Conservation (phyloP, 2,113 vertebrate species). For the Brachyistius frenatus region DNA sequence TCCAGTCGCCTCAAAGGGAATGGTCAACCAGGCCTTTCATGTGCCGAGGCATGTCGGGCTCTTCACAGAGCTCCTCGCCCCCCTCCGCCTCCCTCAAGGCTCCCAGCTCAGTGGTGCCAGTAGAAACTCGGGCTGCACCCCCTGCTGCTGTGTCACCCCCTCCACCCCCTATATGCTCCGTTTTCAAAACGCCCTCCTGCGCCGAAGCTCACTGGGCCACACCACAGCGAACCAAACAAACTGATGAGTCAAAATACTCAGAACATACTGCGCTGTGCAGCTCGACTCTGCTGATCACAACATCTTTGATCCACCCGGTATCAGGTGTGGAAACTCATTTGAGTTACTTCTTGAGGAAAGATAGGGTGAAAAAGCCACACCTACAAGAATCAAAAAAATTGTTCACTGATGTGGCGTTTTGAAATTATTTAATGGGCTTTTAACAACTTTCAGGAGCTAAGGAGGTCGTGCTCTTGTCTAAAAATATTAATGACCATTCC, state of each 20-base stretch:
- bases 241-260: conserved; percentile 71
- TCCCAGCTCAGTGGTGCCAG: conserved; percentile 64
- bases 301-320: conserved; percentile 32
- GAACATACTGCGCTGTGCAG: conserved; percentile 49
- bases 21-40: conserved; percentile 82
- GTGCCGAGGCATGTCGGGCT: conserved; percentile 61
- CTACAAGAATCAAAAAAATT: conserved; percentile 22
- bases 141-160: conserved; percentile 74
- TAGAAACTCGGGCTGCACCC: conserved; percentile 66
- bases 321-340: conserved; percentile 42
- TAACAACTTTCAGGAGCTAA: conserved; percentile 4
- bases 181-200: conserved; percentile 62
- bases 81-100: conserved; percentile 50
- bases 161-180: conserved; percentile 31
- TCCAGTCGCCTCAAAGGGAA: conserved; percentile 83
- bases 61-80: conserved; percentile 49
- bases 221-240: conserved; percentile 67
- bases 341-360: conserved; percentile 22
- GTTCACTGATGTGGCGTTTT: conserved; percentile 33
- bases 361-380: conserved; percentile 20
- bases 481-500: conserved; percentile 6
- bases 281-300: conserved; percentile 37
- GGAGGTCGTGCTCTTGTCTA: background rate
- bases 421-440: conserved; percentile 30
- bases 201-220: conserved; percentile 52